Percentiles rank a stretch among this genome's conserved stretches.
Evolutionary conservation across 1,140 invertebrate genomes (phyloP).

Genomic region (Uloborus diversus): DNA sequence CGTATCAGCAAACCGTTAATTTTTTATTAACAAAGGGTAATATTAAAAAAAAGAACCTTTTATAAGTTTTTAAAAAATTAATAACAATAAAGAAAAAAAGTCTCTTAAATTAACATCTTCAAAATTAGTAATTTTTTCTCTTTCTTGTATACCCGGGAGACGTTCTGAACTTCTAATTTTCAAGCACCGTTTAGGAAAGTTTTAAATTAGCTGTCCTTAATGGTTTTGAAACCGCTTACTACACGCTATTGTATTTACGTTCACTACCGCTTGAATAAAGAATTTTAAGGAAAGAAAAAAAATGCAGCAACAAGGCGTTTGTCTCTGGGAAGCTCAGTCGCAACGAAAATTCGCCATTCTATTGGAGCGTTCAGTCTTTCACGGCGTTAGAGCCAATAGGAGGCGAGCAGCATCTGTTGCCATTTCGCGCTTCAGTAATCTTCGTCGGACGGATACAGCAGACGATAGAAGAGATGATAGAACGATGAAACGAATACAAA

Average conservation of each 20-base stretch:
- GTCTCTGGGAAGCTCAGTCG: slow-evolving; percentile 12
- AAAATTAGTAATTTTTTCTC: no score
- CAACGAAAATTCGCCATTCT: slow-evolving; percentile 25
- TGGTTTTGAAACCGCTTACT: slow-evolving; percentile 33
- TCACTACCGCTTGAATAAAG: slow-evolving; percentile 20
- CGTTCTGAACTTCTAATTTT: slow-evolving; percentile 23
- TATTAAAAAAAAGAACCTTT: no score
- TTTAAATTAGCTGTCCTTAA: slow-evolving; percentile 34
- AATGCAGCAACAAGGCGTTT: slow-evolving; percentile 22
- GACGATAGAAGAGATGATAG: slow-evolving; percentile 40
- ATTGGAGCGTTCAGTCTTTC: slow-evolving; percentile 51
- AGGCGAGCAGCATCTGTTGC: slow-evolving; percentile 51
- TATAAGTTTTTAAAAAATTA: no score
- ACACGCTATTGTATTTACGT: slow-evolving; percentile 38
- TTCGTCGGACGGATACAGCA: slow-evolving; percentile 28
- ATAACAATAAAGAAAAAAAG: no score
- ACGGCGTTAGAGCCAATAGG: slow-evolving; percentile 41
- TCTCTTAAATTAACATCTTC: no score
- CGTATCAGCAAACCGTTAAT: no score
- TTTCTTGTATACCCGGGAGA: not conserved
- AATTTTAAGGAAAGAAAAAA: slow-evolving; percentile 19
- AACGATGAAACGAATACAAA: slow-evolving; percentile 49
- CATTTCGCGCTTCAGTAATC: slow-evolving; percentile 53
- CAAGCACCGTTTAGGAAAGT: not conserved
- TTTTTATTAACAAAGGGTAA: no score